phyloP scores from a whole-genome alignment of 2,113 vertebrate genomes.

The Progne subis region DNA sequence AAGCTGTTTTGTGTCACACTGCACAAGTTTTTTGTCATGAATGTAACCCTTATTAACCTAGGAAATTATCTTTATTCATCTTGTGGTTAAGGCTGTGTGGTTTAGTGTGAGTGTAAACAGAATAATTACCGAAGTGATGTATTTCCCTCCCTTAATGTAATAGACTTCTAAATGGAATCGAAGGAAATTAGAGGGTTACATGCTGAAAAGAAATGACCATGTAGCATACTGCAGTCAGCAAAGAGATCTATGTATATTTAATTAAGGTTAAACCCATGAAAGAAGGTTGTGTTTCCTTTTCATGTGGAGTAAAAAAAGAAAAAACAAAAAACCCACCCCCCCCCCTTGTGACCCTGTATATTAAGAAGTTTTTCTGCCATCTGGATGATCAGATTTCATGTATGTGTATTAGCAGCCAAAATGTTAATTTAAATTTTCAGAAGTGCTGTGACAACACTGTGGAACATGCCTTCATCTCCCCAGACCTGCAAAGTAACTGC shows the following conservation, averaged over 20 bases:
- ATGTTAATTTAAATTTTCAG: not conserved
- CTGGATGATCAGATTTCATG: not conserved
- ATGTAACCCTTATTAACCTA: not conserved
- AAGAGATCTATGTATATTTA: not conserved
- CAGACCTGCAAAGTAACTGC: not conserved
- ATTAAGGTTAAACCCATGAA: not conserved
- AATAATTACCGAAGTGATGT: not conserved
- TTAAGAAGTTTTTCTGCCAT: not conserved
- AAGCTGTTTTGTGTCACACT: not conserved
- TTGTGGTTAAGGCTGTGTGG: not conserved
- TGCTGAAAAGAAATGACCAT: not conserved
- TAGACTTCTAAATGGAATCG: not conserved
- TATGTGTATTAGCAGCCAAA: not conserved
- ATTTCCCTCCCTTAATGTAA: not conserved
- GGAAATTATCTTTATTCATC: not conserved
- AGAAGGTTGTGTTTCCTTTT: not conserved
- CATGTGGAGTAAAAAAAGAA: not conserved
- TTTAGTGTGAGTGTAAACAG: not conserved
- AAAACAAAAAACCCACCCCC: fast-evolving
- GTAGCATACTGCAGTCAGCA: not conserved
- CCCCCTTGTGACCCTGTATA: not conserved
- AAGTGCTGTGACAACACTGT: not conserved
- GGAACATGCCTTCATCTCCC: not conserved
- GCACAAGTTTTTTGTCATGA: not conserved
- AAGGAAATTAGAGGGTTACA: not conserved